Evolutionary conservation across 2,888 invertebrate genomes (phyloP).

Genomic region (Amphipoea oculea): DNA sequence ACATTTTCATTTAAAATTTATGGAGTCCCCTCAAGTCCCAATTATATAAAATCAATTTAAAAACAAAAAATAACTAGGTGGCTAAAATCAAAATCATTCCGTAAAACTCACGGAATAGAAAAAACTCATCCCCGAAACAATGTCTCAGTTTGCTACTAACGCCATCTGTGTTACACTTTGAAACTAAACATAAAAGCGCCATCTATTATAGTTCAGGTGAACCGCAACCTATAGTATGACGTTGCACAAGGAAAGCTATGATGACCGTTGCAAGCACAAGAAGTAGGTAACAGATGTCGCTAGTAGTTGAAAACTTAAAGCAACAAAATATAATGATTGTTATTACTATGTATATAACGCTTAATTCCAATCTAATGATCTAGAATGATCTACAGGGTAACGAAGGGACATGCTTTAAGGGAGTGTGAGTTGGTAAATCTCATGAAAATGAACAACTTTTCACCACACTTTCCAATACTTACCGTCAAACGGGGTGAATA

Average conservation of each 20-base stretch:
- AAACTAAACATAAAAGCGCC: constrained; percentile 16
- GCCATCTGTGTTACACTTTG: constrained; percentile 27
- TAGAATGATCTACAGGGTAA: neutral
- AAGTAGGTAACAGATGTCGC: constrained; percentile 29
- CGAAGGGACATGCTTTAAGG: neutral
- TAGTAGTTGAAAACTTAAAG: constrained; percentile 1
- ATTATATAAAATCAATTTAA: too few species aligned
- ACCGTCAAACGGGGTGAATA: too few species aligned
- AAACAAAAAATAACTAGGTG: neutral
- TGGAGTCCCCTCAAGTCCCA: neutral
- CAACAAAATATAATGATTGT: neutral
- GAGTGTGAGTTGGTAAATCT: neutral
- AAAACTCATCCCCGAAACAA: too few species aligned
- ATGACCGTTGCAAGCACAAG: neutral
- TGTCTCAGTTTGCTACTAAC: neutral
- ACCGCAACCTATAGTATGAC: neutral
- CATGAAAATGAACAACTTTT: neutral
- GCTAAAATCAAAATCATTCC: neutral
- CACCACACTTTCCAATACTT: too few species aligned
- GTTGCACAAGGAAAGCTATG: neutral
- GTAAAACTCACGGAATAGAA: neutral
- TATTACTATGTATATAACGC: neutral
- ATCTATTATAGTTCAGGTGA: neutral
- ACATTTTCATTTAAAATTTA: neutral
- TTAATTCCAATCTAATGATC: neutral